These are phyloP conservation scores for Abrostola triplasia DNA, from an alignment of 2,888 invertebrate genomes.

Conservation along the genomic window DNA sequence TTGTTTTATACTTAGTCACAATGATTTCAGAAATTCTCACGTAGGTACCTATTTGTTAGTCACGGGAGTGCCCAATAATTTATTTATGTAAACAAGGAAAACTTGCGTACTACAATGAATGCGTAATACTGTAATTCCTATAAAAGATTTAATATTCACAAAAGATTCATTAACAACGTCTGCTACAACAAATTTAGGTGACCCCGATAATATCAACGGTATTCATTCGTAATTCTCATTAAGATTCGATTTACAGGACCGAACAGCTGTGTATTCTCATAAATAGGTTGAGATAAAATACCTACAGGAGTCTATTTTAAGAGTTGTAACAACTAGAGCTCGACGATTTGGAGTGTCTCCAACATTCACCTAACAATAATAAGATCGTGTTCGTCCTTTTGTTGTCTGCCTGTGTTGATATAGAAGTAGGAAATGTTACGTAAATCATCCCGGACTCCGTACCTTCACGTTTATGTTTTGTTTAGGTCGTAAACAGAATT, in stretches of 20 bases:
- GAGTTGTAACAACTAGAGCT: slow-evolving; percentile 76
- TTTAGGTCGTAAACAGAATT: slow-evolving; percentile 10
- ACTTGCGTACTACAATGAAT: slow-evolving; percentile 26
- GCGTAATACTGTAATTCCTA: slow-evolving; percentile 13
- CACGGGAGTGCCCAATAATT: slow-evolving; percentile 32
- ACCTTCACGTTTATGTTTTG: slow-evolving; percentile 10
- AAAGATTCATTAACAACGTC: not conserved
- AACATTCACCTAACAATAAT: slow-evolving; percentile 71
- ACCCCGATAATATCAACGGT: slow-evolving; percentile 24
- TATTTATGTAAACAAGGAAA: slow-evolving; percentile 39
- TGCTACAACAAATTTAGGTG: slow-evolving; percentile 11
- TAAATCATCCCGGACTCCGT: slow-evolving; percentile 17
- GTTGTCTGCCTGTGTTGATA: slow-evolving; percentile 55
- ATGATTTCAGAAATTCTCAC: too few relatives aligned
- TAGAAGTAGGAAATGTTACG: slow-evolving; percentile 31
- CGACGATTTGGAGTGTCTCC: slow-evolving; percentile 82
- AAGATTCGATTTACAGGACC: slow-evolving; percentile 59
- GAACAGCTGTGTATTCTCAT: slow-evolving; percentile 70
- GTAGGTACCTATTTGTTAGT: slow-evolving; percentile 10
- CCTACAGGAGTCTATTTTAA: slow-evolving; percentile 76
- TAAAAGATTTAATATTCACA: not conserved
- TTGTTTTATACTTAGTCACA: too few relatives aligned
- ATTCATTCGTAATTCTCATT: slow-evolving; percentile 39
- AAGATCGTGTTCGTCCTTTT: slow-evolving; percentile 64
- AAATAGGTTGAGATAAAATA: slow-evolving; percentile 79